phyloP scores from a whole-genome alignment of 2,113 vertebrate species.

The Dicrurus megarhynchus region DNA sequence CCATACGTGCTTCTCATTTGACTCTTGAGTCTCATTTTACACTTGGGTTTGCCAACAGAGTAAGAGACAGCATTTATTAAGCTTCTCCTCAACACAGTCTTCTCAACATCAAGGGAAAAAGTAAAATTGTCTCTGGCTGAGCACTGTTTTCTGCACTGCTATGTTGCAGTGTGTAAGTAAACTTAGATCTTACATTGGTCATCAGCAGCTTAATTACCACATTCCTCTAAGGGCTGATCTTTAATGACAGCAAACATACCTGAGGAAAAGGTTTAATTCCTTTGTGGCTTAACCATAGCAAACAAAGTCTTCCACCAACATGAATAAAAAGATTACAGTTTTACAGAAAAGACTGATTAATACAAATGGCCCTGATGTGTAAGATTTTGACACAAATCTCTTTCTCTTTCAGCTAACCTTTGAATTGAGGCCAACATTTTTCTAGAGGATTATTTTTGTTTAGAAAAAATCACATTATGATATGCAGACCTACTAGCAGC shows the following conservation, averaged over 20 bases:
- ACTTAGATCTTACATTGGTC: not conserved
- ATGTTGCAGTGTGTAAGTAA: constrained; percentile 21
- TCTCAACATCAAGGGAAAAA: not conserved
- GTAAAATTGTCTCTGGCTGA: constrained; percentile 67
- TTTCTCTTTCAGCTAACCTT: not conserved
- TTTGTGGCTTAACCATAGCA: not conserved
- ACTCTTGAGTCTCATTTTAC: not conserved
- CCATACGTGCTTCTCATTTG: not conserved
- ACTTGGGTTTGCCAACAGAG: not conserved
- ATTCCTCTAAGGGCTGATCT: not conserved
- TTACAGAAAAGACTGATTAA: constrained; percentile 35
- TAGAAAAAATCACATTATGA: constrained; percentile 10
- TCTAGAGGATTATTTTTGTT: constrained; percentile 30
- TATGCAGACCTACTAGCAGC: not conserved
- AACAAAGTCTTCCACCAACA: constrained; percentile 27
- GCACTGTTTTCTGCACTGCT: constrained; percentile 45
- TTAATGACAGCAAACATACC: not conserved
- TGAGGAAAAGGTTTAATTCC: not conserved
- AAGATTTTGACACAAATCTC: not conserved
- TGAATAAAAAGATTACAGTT: constrained; percentile 49
- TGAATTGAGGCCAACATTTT: constrained; percentile 9
- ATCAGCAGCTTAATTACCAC: constrained; percentile 21
- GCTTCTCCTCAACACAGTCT: not conserved
- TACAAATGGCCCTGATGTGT: not conserved
- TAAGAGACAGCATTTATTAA: not conserved